Evolutionary conservation across 2,113 vertebrate species (phyloP).

Genomic region (Donacobius atricapilla): DNA sequence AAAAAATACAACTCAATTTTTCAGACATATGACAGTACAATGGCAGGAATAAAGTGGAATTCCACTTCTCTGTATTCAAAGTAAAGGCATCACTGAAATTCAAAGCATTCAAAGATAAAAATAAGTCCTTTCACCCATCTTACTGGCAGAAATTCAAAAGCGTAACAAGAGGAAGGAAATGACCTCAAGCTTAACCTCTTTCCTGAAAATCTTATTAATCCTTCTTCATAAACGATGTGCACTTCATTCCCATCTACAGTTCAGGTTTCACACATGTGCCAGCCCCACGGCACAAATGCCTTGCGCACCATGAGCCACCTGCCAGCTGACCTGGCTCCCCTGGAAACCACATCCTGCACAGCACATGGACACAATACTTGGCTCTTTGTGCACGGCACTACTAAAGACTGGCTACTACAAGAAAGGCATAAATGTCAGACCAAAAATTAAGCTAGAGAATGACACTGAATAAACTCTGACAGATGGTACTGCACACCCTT

Average conservation of each 20-base stretch:
- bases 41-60: slow-evolving; percentile 24
- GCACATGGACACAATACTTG: rapidly evolving
- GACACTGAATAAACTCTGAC: background rate
- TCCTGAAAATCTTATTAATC: slow-evolving; percentile 59
- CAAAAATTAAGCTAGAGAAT: background rate
- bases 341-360: background rate
- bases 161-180: slow-evolving; percentile 49
- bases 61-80: background rate
- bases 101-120: slow-evolving; percentile 55
- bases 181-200: slow-evolving; percentile 54
- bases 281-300: rapidly evolving
- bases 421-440: background rate
- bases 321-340: background rate
- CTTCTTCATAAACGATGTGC: background rate
- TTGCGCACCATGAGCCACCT: rapidly evolving
- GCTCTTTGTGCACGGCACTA: background rate
- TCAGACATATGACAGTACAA: background rate
- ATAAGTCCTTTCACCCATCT: slow-evolving; percentile 51
- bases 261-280: background rate
- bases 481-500: background rate
- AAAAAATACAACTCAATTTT: background rate
- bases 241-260: background rate
- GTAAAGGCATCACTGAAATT: background rate
- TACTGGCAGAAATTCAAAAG: slow-evolving; percentile 41
- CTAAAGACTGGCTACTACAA: background rate